Base-by-base conservation (phyloP, 2,888 invertebrate species). In the Heliconius hortense region DNA sequence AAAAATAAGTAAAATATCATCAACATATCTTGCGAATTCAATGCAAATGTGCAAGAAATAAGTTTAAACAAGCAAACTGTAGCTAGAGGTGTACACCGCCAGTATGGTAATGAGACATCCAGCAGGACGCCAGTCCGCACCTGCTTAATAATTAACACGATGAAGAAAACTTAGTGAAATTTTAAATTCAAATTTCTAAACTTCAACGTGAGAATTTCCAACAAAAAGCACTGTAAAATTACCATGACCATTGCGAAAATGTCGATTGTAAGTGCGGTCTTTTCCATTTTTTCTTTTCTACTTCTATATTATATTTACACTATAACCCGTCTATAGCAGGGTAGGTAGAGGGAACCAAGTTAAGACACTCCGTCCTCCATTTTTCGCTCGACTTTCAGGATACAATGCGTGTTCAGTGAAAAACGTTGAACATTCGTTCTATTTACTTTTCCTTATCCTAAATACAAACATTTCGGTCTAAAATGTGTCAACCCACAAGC, bases 131-230 rank as follows among this genome's bases (percentile, higher is more conserved):
- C 59, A 56, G 75, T 71, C 81, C 78, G 80, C 81, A 80, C 84
- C 86, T 85, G 82, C 81, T 86, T 88, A 89, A 89, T 88, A 92
- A 93, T 92, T 91, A 91, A 90, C 90, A 89, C 85, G 81, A 83
- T 82, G 81, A 84, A 86, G 86, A 82, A 79, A 89, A 87, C 88
- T 90, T 88, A 79, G 81, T 82, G 82, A 84, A 66, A 93, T 93
- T 92, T 92, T 88, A 92, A 91, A 91, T 92, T 90, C 87, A 91
- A 90, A 92, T 91, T 67, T 59, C 76, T 79, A 79, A 88, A 89
- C 86, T 90, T 89, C 79, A 79, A 81, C 82, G 81, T 79, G 80
- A 79, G 82, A 80, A 82, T 82, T 81, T 79, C 72, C 78, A 73
- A 78, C 82, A 81, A 82, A 82, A 81, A 74, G 76, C 64, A 72